Percentiles rank a stretch among this genome's conserved stretches.
phyloP scores from a whole-genome alignment of 2,888 invertebrate species.

The Cheilosia soror region DNA sequence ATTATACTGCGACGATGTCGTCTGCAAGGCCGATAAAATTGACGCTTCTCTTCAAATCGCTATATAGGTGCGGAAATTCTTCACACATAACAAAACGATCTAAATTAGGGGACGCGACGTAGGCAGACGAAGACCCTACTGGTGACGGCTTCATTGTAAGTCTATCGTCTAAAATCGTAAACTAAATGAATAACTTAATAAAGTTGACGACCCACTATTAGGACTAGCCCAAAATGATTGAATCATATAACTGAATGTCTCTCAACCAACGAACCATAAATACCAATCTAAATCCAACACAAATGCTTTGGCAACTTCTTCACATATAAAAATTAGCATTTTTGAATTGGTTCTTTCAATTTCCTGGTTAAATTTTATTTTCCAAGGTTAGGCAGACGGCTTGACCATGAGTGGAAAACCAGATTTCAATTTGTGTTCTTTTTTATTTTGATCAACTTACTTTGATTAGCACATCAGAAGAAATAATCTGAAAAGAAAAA shows the following conservation, averaged over 20 bases:
- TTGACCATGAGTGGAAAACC: constrained; percentile 62
- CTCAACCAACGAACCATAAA: not conserved
- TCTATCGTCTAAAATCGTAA: too few species aligned
- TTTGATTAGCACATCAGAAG: constrained; percentile 32
- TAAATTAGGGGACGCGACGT: too few species aligned
- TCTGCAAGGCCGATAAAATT: too few species aligned
- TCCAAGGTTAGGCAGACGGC: not conserved
- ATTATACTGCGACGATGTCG: too few species aligned
- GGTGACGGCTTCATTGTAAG: too few species aligned
- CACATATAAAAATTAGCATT: not conserved
- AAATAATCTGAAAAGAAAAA: constrained; percentile 50
- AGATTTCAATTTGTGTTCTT: constrained; percentile 19
- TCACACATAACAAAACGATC: too few species aligned
- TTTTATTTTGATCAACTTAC: constrained; percentile 13
- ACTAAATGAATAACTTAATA: too few species aligned
- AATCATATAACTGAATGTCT: not conserved
- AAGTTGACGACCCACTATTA: too few species aligned
- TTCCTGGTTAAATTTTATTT: constrained; percentile 9
- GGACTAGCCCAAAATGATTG: too few species aligned
- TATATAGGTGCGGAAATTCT: too few species aligned
- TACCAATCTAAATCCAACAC: not conserved
- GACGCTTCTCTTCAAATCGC: too few species aligned
- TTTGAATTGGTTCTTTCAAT: not conserved
- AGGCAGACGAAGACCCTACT: too few species aligned
- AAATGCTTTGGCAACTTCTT: not conserved